phyloP scores from a whole-genome alignment of 2,888 invertebrate genomes.

The Argynnis bischoffii region DNA sequence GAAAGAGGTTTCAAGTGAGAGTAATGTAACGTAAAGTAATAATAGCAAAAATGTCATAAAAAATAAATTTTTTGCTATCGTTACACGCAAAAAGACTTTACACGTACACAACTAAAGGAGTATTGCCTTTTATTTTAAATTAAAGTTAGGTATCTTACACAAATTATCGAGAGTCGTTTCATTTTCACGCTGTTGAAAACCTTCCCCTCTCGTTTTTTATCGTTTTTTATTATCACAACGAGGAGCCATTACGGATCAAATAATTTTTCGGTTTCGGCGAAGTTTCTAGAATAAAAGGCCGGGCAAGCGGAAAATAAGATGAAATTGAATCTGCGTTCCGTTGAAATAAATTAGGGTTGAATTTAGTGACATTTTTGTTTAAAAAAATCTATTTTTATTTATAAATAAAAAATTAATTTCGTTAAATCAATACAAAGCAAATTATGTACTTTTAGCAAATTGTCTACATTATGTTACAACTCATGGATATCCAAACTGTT shows the following conservation, averaged over 20 bases:
- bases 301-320: slow-evolving; percentile 49
- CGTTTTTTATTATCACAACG: slow-evolving; percentile 17
- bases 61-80: no score
- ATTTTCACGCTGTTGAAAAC: slow-evolving; percentile 7
- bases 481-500: not conserved
- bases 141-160: not conserved
- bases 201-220: slow-evolving; percentile 15
- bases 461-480: not conserved
- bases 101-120: no score
- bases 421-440: not conserved
- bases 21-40: no score
- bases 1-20: no score
- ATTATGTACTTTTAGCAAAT: not conserved
- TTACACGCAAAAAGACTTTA: no score
- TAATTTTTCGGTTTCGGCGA: slow-evolving; percentile 3
- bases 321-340: slow-evolving; percentile 48
- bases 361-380: not conserved
- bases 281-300: slow-evolving; percentile 29
- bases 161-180: slow-evolving; percentile 2
- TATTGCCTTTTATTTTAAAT: no score
- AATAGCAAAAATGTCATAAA: no score
- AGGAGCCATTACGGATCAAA: slow-evolving; percentile 21
- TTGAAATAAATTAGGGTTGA: slow-evolving; percentile 20
- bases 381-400: not conserved
- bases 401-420: not conserved